A percentile compares a stretch with the other conserved stretches of the same genome.
phyloP scores from a whole-genome alignment of 2,888 invertebrate genomes.

The Thyatira batis region DNA sequence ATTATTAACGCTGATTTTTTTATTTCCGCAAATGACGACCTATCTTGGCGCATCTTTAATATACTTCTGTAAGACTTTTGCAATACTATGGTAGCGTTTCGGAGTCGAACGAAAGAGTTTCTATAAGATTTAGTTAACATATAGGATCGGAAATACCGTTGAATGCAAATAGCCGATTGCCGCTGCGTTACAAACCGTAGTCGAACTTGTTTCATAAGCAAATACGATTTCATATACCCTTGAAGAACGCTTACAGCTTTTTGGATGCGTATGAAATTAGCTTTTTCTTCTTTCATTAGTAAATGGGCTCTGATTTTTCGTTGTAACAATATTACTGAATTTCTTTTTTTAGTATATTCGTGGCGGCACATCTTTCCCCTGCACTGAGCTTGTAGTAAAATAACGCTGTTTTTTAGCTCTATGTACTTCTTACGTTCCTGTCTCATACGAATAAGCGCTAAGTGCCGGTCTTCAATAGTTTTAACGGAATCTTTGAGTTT shows the following conservation, averaged over 20 bases:
- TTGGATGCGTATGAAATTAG: conserved; percentile 55
- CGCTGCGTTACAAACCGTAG: conserved; percentile 40
- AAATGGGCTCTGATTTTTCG: conserved; percentile 70
- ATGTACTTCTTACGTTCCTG: conserved; percentile 45
- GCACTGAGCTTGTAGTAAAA: conserved; percentile 73
- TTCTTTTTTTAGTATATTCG: conserved; percentile 50
- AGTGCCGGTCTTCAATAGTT: conserved; percentile 46
- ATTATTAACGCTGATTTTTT: conserved; percentile 46
- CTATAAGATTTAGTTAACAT: conserved; percentile 34
- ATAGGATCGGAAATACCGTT: conserved; percentile 37
- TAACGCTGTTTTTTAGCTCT: conserved; percentile 49
- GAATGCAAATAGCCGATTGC: conserved; percentile 42
- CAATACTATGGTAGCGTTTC: conserved; percentile 44
- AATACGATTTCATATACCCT: conserved; percentile 63
- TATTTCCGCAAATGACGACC: conserved; percentile 31
- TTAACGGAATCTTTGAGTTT: conserved; percentile 50
- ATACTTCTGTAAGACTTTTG: conserved; percentile 68
- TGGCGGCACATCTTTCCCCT: conserved; percentile 66
- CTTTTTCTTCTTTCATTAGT: conserved; percentile 56
- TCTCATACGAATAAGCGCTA: conserved; percentile 60
- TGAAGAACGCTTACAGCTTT: conserved; percentile 74
- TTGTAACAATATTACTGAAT: conserved; percentile 72
- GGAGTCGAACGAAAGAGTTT: conserved; percentile 28
- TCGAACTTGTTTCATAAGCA: conserved; percentile 46
- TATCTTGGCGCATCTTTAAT: conserved; percentile 54